Evolutionary conservation across 2,888 invertebrate species (phyloP).

Genomic region (Rhagonycha lutea): DNA sequence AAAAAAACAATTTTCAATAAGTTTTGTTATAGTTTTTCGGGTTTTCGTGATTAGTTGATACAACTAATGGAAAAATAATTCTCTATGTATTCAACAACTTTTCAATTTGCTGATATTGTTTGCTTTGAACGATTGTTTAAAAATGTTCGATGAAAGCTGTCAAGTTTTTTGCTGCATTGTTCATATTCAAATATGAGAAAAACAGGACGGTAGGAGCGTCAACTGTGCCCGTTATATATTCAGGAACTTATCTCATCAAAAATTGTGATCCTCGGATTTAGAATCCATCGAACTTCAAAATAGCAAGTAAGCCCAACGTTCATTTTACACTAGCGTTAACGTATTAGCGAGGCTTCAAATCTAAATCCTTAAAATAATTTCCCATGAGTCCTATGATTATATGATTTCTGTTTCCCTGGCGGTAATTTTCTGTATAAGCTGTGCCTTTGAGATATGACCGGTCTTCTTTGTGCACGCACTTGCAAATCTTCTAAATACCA

Average conservation of each 20-base stretch:
- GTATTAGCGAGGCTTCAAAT: constrained; percentile 38
- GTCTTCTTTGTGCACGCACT: constrained; percentile 21
- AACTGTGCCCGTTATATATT: constrained; percentile 24
- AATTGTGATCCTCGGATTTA: constrained; percentile 33
- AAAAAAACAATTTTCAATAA: neutral
- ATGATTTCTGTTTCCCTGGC: constrained; percentile 36
- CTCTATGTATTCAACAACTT: neutral
- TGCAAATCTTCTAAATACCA: constrained; percentile 19
- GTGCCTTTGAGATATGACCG: constrained; percentile 26
- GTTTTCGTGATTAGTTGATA: neutral
- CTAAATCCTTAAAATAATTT: constrained; percentile 41
- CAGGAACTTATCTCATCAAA: constrained; percentile 32
- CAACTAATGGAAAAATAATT: neutral
- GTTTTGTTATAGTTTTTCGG: neutral
- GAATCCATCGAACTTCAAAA: constrained; percentile 37
- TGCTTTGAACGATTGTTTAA: neutral
- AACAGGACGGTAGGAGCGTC: constrained; percentile 10
- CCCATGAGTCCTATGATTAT: constrained; percentile 39
- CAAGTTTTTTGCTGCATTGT: neutral
- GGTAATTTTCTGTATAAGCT: constrained; percentile 35
- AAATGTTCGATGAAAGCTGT: neutral
- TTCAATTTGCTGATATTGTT: neutral
- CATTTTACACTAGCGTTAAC: constrained; percentile 38
- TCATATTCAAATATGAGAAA: neutral
- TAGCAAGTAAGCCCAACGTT: constrained; percentile 32